These are phyloP conservation scores for Sarcophaga caerulescens DNA, from an alignment of 2,888 invertebrate genomes.

Conservation along the genomic window DNA sequence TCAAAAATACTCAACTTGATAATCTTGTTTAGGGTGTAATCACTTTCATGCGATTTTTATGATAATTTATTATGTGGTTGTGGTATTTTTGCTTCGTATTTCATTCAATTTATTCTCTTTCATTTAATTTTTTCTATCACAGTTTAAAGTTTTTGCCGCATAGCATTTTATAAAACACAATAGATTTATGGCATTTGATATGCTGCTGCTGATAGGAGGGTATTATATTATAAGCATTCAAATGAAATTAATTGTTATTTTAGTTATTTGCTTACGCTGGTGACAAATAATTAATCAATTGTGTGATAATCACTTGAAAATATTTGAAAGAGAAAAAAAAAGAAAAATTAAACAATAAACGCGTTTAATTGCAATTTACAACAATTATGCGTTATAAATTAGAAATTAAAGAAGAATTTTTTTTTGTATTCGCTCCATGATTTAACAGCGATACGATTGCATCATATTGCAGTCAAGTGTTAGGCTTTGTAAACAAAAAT, in stretches of 20 bases:
- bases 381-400: no score
- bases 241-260: slow-evolving; percentile 28
- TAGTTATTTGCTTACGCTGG: no score
- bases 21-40: slow-evolving; percentile 54
- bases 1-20: slow-evolving; percentile 24
- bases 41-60: slow-evolving; percentile 63
- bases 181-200: slow-evolving; percentile 50
- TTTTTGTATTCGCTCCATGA: no score
- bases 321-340: neutral
- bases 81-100: slow-evolving; percentile 19
- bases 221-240: slow-evolving; percentile 13
- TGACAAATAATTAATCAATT: slow-evolving; percentile 34
- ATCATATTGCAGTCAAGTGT: no score
- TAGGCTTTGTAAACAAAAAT: no score
- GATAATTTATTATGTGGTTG: slow-evolving; percentile 65
- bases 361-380: no score
- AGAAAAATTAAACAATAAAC: no score
- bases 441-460: no score
- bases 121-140: neutral
- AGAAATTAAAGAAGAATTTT: no score
- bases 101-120: neutral
- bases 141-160: neutral
- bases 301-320: slow-evolving; percentile 15
- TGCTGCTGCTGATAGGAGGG: slow-evolving; percentile 23
- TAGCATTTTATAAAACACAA: slow-evolving; percentile 45